Conservation (phyloP, 2,888 invertebrate genomes). For the Lasioglossum calceatum region DNA sequence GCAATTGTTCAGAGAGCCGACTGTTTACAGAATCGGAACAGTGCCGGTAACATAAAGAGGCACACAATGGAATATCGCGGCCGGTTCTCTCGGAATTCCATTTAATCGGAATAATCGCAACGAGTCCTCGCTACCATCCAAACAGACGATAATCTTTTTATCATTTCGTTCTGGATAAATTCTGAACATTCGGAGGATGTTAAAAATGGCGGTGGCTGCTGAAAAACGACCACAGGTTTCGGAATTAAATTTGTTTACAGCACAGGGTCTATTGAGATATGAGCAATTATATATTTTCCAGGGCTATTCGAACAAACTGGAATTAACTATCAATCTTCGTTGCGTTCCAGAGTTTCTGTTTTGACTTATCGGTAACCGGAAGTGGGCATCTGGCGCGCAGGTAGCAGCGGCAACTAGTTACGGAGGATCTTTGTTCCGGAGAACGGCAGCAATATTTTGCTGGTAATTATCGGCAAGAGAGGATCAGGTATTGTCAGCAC, state of each 20-base stretch:
- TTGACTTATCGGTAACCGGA: neutral
- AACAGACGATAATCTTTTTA: neutral
- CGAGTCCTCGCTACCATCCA: neutral
- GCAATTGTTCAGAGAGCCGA: slow-evolving; percentile 18
- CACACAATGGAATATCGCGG: slow-evolving; percentile 47
- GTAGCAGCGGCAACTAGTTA: slow-evolving; percentile 4
- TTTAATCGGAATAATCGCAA: neutral
- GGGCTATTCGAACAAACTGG: neutral
- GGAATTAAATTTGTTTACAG: neutral
- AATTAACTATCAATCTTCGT: neutral
- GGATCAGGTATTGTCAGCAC: neutral
- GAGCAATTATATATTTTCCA: neutral
- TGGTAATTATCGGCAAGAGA: neutral
- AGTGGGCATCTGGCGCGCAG: neutral
- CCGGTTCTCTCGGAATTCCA: slow-evolving; percentile 22
- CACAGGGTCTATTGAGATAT: neutral
- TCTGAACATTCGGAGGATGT: neutral
- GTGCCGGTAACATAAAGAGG: slow-evolving; percentile 49
- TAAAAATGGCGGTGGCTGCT: neutral
- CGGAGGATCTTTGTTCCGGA: neutral
- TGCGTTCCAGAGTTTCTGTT: neutral
- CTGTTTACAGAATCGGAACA: slow-evolving; percentile 53
- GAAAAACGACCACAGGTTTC: neutral
- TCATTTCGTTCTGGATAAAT: neutral
- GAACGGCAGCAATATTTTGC: neutral